These are phyloP conservation scores for Lagocephalus sceleratus DNA, from an alignment of 2,797 vertebrate genomes.

Conservation along the genomic window DNA sequence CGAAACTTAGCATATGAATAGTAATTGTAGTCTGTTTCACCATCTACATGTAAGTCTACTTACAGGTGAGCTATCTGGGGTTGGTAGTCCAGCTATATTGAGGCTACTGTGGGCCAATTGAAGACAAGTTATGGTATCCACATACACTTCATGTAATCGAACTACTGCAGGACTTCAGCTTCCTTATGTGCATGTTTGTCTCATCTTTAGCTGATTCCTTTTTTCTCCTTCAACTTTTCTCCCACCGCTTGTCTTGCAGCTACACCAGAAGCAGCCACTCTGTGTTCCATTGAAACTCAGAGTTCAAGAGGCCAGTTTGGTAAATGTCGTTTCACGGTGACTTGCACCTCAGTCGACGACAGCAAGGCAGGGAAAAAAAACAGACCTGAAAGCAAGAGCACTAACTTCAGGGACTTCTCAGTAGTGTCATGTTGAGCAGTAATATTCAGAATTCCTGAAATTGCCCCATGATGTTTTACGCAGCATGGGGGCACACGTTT, in stretches of 20 bases:
- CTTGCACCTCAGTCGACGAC: conserved; percentile 54
- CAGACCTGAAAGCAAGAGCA: conserved; percentile 30
- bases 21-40: no score
- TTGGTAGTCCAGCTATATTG: no score
- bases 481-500: conserved; percentile 49
- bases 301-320: conserved; percentile 32
- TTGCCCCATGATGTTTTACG: conserved; percentile 48
- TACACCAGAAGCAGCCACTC: conserved; percentile 7
- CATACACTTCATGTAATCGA: no score
- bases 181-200: no score
- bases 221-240: background rate
- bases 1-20: no score
- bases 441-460: conserved; percentile 50
- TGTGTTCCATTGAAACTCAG: conserved; percentile 29
- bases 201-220: background rate
- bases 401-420: conserved; percentile 30
- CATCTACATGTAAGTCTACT: no score
- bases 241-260: background rate
- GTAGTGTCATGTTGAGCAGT: conserved; percentile 46
- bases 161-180: no score
- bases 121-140: no score
- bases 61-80: no score
- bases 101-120: no score
- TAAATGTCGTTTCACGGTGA: conserved; percentile 16
- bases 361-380: conserved; percentile 48